Evolutionary conservation across 2,888 invertebrate genomes (phyloP), one percentile per base, ranked within the genome.

Genomic region (Dasysyrphus tricinctus): DNA sequence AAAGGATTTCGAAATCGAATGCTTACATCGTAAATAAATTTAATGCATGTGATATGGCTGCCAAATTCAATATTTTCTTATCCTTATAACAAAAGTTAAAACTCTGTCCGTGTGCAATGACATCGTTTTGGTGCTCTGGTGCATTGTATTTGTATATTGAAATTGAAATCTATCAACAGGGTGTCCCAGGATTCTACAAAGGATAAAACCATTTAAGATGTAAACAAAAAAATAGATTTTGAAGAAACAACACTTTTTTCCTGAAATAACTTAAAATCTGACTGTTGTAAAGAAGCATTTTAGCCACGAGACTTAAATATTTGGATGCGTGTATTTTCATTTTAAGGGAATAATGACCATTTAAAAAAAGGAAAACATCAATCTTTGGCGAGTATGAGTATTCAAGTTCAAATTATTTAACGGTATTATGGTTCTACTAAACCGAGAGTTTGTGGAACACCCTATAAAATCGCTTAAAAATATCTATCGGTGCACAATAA

Each of bases 41-140:
- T 75, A 86, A 86, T 82, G 78, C 86, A 72, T 75, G 82, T 86
- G 82, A 75, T 74, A 82, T 70, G 49, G 78, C 82, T 86, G 82
- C 86, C 86, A 86, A 86, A 82, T 86, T 82, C 82, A 86, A 86
- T 86, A 82, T 82, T 75, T 82, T 70, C 82, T 79, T 82, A 82
- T 82, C 82, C 86, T 54, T 47, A 82, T 65, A 75, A 59, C 86
- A 79, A 82, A 78, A 78, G 74, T 86, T 72, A 75, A 74, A 82
- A 70, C 75, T 65, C 78, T 54, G 67, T 76, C 44, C 69, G 7
- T 74, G 76, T 74, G 76, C 56, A 83, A 56, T 65, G 65, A 73
- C 73, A 67, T 77, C 73, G 67, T 59, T 61, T 39, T 59, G 19
- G 16, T 47, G 8, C 32, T 16, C 14, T 44, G 32, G 32, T 74